Evolutionary conservation across 2,888 invertebrate genomes (phyloP).

Genomic region (Zele albiditarsus): DNA sequence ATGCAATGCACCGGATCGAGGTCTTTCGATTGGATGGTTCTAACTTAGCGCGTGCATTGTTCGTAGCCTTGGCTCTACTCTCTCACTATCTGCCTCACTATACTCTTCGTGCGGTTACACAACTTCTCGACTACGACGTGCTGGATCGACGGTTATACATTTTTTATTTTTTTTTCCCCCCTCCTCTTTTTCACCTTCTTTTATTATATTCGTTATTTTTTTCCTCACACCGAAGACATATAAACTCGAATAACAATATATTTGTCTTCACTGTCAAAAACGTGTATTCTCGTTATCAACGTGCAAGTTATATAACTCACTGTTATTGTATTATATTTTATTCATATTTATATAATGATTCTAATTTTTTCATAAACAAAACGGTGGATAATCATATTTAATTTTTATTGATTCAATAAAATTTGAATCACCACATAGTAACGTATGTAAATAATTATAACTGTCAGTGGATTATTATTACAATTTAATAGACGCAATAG

Average conservation of each 20-base stretch:
- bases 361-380: too few species aligned
- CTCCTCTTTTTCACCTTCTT: background rate
- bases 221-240: background rate
- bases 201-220: background rate
- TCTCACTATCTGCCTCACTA: background rate
- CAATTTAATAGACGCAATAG: too few species aligned
- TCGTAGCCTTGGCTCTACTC: background rate
- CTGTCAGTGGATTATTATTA: too few species aligned
- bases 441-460: too few species aligned
- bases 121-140: constrained; percentile 16
- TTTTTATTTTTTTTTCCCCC: background rate
- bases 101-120: constrained; percentile 15
- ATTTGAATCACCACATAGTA: too few species aligned
- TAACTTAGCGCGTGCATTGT: constrained; percentile 23
- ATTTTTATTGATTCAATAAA: too few species aligned
- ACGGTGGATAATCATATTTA: too few species aligned
- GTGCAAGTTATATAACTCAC: too few species aligned
- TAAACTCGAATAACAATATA: constrained; percentile 20
- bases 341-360: too few species aligned
- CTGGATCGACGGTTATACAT: constrained; percentile 23
- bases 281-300: too few species aligned
- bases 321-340: too few species aligned
- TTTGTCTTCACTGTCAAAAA: background rate
- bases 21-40: constrained; percentile 30
- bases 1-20: constrained; percentile 33